Evolutionary conservation across 2,113 vertebrate species (phyloP), one percentile per base, ranked within the genome.

Genomic region (Periophthalmodon schlosseri): DNA sequence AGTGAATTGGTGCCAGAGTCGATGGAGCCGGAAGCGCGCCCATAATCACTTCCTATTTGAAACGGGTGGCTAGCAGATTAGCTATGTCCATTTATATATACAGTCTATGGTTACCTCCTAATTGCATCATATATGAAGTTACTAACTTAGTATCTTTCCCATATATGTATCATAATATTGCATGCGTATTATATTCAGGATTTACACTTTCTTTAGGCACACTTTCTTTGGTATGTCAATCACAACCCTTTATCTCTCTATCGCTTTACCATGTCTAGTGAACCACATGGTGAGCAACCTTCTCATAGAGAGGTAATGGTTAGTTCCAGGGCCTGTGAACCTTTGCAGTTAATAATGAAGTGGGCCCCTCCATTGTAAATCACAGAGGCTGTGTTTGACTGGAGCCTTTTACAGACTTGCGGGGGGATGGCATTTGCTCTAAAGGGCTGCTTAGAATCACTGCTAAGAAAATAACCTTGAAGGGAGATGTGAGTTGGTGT

Each of bases 291-390:
- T 60, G 76, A 91, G 85, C 76, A 77, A 80, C 83, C 21, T 75
- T 82, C 76, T 75, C 85, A 73, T 82, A 78, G 78, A 75, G 79
- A 84, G 85, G 78, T 80, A 84, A 86, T 87, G 79, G 80, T 82
- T 76, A 63, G 69, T 54, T 72, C 81, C 76, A 68, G 69, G 79
- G 84, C 78, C 82, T 77, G 16, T 72, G 70, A 79, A 83, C 76
- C 80, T 75, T 70, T 77, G 58, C 74, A 81, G 83, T 88, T 86
- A 80, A 86, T 90, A 87, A 89, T 88, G 76, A 85, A 84, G 74
- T 72, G 72, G 78, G 61, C 73, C 75, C 72, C 77, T 83, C 78
- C 67, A 84, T 88, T 90, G 87, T 91, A 91, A 91, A 90, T 89
- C 86, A 91, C 80, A 88, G 82, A 75, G 77, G 74, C 73, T 71